phyloP scores from a whole-genome alignment of 23 tunicate genomes.

The Phallusia fumigata region DNA sequence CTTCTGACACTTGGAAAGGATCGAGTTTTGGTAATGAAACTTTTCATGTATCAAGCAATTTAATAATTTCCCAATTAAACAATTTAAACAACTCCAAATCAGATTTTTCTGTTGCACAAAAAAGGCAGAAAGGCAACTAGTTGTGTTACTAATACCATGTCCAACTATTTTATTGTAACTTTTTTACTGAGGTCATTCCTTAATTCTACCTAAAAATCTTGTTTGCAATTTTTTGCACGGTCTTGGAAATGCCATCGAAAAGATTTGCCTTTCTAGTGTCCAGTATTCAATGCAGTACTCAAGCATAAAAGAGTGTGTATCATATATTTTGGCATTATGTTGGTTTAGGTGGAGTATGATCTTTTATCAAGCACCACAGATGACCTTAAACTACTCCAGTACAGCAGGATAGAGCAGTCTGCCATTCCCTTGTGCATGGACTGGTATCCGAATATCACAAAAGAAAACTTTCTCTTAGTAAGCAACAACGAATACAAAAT shows the following conservation, averaged over 20 bases:
- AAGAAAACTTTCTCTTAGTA: constrained; percentile 77
- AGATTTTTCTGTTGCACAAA: too few relatives aligned
- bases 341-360: constrained; percentile 74
- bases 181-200: neutral
- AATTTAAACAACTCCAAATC: too few relatives aligned
- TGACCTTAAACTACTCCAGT: constrained; percentile 50
- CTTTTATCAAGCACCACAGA: constrained; percentile 59
- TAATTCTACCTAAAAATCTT: neutral
- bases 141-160: too few relatives aligned
- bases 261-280: too few relatives aligned
- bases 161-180: too few relatives aligned
- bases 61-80: too few relatives aligned
- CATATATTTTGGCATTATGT: too few relatives aligned
- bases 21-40: constrained; percentile 53
- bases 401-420: constrained; percentile 82
- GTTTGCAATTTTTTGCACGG: too few relatives aligned
- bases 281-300: too few relatives aligned
- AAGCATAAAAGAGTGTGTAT: too few relatives aligned
- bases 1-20: constrained; percentile 79
- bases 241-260: too few relatives aligned
- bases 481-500: constrained; percentile 88
- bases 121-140: too few relatives aligned
- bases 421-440: constrained; percentile 81
- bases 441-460: constrained; percentile 77
- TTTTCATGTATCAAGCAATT: neutral